Evolutionary conservation across 2,113 vertebrate species (phyloP).

Genomic region (Anser brachyrhynchus): DNA sequence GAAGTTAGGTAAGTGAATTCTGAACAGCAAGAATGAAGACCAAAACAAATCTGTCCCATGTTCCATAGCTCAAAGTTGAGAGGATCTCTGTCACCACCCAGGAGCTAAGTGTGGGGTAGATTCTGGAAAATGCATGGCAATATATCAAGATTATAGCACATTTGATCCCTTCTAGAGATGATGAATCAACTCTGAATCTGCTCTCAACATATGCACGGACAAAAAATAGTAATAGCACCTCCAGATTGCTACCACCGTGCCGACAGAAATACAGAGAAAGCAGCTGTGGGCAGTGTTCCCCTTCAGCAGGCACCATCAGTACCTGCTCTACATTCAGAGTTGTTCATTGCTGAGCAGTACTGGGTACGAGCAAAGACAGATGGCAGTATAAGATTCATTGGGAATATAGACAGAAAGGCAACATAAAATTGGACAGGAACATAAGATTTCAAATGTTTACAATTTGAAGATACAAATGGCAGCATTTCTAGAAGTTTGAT

Average conservation of each 20-base stretch:
- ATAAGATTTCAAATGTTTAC: background rate
- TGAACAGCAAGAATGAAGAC: background rate
- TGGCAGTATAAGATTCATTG: background rate
- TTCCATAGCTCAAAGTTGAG: accelerated
- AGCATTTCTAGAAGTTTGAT: background rate
- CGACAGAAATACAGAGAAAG: background rate
- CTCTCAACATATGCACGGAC: background rate
- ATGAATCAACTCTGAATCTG: background rate
- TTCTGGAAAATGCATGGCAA: background rate
- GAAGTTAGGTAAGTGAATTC: background rate
- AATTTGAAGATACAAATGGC: background rate
- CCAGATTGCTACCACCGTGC: background rate
- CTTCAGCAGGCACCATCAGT: background rate
- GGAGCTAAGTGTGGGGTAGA: background rate
- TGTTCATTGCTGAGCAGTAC: background rate
- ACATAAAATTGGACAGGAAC: background rate
- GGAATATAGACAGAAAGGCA: background rate
- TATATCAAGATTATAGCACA: too few relatives aligned
- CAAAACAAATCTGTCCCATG: background rate
- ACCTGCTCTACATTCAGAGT: background rate
- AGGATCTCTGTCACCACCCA: background rate
- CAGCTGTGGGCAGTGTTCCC: background rate
- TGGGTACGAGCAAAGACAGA: background rate
- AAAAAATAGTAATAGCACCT: background rate
- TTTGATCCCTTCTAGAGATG: background rate